Evolutionary conservation across 2,797 vertebrate species (phyloP).

Genomic region (Rhinogobio ventralis): DNA sequence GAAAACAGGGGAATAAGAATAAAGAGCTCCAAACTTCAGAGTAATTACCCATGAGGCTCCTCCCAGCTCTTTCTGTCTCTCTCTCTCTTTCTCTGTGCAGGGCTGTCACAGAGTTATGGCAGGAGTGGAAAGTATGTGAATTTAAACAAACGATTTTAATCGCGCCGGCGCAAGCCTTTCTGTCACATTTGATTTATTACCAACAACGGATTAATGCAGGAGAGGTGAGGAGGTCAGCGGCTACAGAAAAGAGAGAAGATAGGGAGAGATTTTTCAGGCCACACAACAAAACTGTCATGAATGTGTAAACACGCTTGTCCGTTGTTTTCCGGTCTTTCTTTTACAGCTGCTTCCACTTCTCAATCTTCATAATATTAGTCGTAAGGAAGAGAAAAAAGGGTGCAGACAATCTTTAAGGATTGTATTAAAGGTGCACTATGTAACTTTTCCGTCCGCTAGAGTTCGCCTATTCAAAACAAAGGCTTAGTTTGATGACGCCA

Average conservation of each 20-base stretch:
- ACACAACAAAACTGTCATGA: slow-evolving; percentile 39
- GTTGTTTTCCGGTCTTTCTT: slow-evolving; percentile 2
- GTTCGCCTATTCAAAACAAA: too few species aligned
- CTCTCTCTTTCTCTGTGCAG: slow-evolving; percentile 58
- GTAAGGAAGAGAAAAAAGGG: slow-evolving; percentile 4
- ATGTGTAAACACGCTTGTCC: slow-evolving; percentile 29
- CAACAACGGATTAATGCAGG: slow-evolving; percentile 70
- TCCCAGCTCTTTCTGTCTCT: slow-evolving; percentile 41
- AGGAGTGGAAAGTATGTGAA: slow-evolving; percentile 73
- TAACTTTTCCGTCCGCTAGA: too few species aligned
- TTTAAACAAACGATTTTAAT: slow-evolving; percentile 84
- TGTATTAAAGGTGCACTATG: too few species aligned
- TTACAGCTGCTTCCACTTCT: slow-evolving; percentile 21
- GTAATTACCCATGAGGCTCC: slow-evolving; percentile 67
- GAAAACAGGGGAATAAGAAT: slow-evolving; percentile 22
- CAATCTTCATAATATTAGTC: slow-evolving; percentile 3
- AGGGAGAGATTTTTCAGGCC: slow-evolving; percentile 40
- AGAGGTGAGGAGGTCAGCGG: slow-evolving; percentile 67
- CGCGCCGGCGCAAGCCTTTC: slow-evolving; percentile 69
- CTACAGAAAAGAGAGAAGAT: slow-evolving; percentile 43
- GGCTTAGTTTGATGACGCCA: too few species aligned
- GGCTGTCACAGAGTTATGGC: slow-evolving; percentile 66
- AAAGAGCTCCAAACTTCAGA: slow-evolving; percentile 59
- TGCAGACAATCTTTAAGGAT: not conserved
- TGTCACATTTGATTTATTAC: slow-evolving; percentile 82